Conservation (phyloP, 2,113 vertebrate species). For the Cinclus cinclus region DNA sequence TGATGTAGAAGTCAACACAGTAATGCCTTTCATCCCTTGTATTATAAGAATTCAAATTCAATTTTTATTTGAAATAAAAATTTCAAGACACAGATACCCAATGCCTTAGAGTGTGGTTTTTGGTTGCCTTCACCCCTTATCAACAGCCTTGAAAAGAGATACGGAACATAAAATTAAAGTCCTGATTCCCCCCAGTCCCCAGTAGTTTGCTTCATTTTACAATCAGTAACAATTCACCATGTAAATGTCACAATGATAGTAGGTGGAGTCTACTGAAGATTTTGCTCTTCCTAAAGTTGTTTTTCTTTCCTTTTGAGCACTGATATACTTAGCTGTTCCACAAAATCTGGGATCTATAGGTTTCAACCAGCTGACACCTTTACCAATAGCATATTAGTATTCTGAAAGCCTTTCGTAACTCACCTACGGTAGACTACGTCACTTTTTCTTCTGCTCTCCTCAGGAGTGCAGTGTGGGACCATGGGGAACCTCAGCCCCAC, state of each 20-base stretch:
- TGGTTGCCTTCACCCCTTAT: constrained; percentile 10
- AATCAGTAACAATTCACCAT: constrained; percentile 27
- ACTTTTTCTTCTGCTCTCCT: neutral
- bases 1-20: constrained; percentile 43
- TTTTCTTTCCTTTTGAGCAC: neutral
- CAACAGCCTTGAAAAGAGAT: constrained; percentile 30
- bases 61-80: constrained; percentile 53
- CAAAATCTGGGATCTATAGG: neutral
- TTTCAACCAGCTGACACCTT: neutral
- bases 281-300: neutral
- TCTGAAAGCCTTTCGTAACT: neutral
- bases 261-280: neutral
- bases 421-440: neutral
- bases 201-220: constrained; percentile 28
- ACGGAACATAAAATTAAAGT: constrained; percentile 29
- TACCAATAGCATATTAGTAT: neutral
- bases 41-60: constrained; percentile 55
- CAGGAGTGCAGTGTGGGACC: neutral
- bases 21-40: constrained; percentile 41
- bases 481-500: neutral
- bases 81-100: neutral
- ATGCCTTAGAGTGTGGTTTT: constrained; percentile 21
- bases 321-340: neutral
- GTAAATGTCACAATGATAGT: neutral
- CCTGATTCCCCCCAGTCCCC: neutral